Evolutionary conservation across 1,140 invertebrate species (phyloP).

Genomic region (Musca vetustissima): DNA sequence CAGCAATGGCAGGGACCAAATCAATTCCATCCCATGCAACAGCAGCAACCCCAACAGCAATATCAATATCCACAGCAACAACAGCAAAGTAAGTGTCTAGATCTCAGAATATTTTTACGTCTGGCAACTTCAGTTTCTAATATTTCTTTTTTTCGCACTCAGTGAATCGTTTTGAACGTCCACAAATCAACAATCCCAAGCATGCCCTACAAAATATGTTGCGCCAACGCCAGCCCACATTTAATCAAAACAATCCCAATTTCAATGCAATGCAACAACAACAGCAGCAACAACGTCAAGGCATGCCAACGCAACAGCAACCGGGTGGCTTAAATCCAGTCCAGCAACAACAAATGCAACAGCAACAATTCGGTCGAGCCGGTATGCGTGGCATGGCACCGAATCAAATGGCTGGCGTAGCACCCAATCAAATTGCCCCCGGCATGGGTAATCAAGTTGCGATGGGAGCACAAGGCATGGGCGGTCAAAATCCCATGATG

Average conservation of each 20-base stretch:
- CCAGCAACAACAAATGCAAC: conserved; percentile 47
- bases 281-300: conserved; percentile 48
- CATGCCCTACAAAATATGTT: conserved; percentile 86
- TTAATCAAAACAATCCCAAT: conserved; percentile 56
- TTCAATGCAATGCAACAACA: conserved; percentile 60
- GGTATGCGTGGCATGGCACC: conserved; percentile 57
- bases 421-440: conserved; percentile 55
- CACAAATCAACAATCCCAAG: conserved; percentile 74
- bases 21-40: conserved; percentile 36
- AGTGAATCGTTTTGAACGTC: conserved; percentile 69
- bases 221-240: conserved; percentile 66
- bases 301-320: conserved; percentile 53
- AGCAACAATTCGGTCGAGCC: conserved; percentile 45
- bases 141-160: conserved; percentile 34
- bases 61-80: conserved; percentile 33
- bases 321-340: conserved; percentile 55
- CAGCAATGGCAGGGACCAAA: conserved; percentile 35
- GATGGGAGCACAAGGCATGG: conserved; percentile 59
- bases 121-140: neutral
- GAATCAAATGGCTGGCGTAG: conserved; percentile 44
- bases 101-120: neutral
- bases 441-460: conserved; percentile 55
- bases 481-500: conserved; percentile 57
- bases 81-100: conserved; percentile 42
- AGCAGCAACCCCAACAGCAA: conserved; percentile 45